These are phyloP conservation scores for Drosophila neutralis DNA, from an alignment of 2,888 invertebrate species.

Conservation along the genomic window DNA sequence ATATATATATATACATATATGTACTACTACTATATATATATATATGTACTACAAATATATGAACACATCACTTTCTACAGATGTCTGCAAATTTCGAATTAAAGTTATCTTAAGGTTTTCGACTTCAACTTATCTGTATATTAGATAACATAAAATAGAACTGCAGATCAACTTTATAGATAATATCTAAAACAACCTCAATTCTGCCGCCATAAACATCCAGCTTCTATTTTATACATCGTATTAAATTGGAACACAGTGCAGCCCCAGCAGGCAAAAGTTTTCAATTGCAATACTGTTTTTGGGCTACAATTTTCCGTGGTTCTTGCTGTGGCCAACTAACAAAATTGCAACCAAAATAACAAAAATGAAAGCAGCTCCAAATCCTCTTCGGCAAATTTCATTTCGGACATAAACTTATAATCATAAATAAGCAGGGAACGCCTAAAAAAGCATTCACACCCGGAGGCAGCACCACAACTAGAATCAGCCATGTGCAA, in stretches of 20 bases:
- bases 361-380: background rate
- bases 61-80: background rate
- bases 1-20: background rate
- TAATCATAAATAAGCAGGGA: constrained; percentile 75
- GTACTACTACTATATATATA: background rate
- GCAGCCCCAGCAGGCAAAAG: background rate
- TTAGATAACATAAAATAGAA: background rate
- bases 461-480: constrained; percentile 24
- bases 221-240: background rate
- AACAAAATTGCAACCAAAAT: constrained; percentile 28
- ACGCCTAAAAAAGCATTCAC: constrained; percentile 58
- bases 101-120: background rate
- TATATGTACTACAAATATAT: background rate
- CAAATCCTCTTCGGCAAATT: constrained; percentile 60
- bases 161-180: background rate
- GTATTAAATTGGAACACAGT: constrained; percentile 2
- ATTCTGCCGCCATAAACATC: background rate
- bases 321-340: constrained; percentile 13
- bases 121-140: background rate
- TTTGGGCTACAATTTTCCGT: constrained; percentile 16
- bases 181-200: background rate
- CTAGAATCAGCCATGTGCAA: constrained; percentile 25
- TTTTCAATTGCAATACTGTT: constrained; percentile 7
- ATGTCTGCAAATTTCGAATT: background rate
- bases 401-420: constrained; percentile 74